Evolutionary conservation across 1,140 invertebrate genomes (phyloP).

Genomic region (Phocides pigmalion): DNA sequence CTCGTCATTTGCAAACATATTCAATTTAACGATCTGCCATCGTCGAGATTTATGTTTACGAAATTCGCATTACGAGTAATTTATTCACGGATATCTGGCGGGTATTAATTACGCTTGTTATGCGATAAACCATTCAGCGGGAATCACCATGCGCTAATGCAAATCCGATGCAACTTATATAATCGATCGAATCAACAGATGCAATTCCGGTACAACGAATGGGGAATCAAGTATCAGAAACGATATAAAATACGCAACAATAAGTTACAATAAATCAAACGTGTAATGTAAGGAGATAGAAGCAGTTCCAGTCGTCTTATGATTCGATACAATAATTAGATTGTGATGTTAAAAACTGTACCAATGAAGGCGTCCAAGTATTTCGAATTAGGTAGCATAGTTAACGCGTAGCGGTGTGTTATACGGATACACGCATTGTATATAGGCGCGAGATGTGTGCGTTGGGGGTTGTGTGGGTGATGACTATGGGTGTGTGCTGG

Average conservation of each 20-base stretch:
- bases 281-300: constrained; percentile 19
- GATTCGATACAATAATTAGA: constrained; percentile 79
- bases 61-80: constrained; percentile 21
- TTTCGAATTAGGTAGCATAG: constrained; percentile 64
- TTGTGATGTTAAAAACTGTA: constrained; percentile 76
- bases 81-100: constrained; percentile 14
- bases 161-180: constrained; percentile 9
- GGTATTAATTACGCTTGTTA: constrained; percentile 24
- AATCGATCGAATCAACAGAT: constrained; percentile 14
- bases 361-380: constrained; percentile 79
- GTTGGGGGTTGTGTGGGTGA: constrained; percentile 22
- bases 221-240: constrained; percentile 21
- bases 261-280: constrained; percentile 37
- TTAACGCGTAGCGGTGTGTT: constrained; percentile 45
- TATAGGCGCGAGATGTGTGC: constrained; percentile 41
- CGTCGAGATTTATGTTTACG: constrained; percentile 17
- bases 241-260: constrained; percentile 14
- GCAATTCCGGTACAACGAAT: constrained; percentile 23
- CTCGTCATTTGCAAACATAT: neutral
- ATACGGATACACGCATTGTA: constrained; percentile 25
- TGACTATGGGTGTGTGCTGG: constrained; percentile 38
- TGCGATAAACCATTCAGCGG: constrained; percentile 10
- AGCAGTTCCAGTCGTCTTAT: constrained; percentile 58
- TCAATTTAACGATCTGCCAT: constrained; percentile 18
- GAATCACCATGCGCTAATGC: constrained; percentile 20